Evolutionary conservation across 92 coral and sea anemone species (phyloP).

Genomic region (Umimayanthus kanabou): DNA sequence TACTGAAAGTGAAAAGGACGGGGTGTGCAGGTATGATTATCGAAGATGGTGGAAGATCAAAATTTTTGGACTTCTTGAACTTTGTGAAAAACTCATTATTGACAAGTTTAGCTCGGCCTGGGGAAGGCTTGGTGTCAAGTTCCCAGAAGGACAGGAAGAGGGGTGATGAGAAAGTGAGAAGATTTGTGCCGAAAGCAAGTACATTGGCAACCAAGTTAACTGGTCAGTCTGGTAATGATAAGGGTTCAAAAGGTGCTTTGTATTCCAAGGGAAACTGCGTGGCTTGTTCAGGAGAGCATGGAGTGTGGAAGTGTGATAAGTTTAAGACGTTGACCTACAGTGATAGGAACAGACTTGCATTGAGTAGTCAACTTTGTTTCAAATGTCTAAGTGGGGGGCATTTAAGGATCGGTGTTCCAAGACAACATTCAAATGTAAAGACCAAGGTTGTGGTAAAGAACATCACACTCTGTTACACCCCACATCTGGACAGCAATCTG

Average conservation of each 20-base stretch:
- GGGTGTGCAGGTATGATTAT: slow-evolving; percentile 39
- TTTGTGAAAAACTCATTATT: slow-evolving; percentile 51
- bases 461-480: slow-evolving; percentile 15
- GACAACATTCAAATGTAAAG: not conserved
- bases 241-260: not conserved
- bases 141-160: slow-evolving; percentile 32
- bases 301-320: slow-evolving; percentile 43
- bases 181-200: slow-evolving; percentile 4
- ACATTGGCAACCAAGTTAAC: slow-evolving; percentile 1
- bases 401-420: not conserved
- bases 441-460: not conserved
- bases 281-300: slow-evolving; percentile 39
- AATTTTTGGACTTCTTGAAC: slow-evolving; percentile 31
- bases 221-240: not conserved
- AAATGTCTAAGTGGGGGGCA: slow-evolving; percentile 36
- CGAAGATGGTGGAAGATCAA: slow-evolving; percentile 27
- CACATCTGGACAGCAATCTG: slow-evolving; percentile 8
- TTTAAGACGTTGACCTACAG: slow-evolving; percentile 32
- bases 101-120: slow-evolving; percentile 64
- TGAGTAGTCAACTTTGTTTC: slow-evolving; percentile 27
- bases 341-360: slow-evolving; percentile 17
- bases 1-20: slow-evolving; percentile 47
- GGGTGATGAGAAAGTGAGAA: slow-evolving; percentile 18
- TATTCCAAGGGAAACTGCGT: slow-evolving; percentile 4
- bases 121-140: slow-evolving; percentile 41